Evolutionary conservation across 2,888 invertebrate genomes (phyloP).

Genomic region (Eueremaeus valkanovi): DNA sequence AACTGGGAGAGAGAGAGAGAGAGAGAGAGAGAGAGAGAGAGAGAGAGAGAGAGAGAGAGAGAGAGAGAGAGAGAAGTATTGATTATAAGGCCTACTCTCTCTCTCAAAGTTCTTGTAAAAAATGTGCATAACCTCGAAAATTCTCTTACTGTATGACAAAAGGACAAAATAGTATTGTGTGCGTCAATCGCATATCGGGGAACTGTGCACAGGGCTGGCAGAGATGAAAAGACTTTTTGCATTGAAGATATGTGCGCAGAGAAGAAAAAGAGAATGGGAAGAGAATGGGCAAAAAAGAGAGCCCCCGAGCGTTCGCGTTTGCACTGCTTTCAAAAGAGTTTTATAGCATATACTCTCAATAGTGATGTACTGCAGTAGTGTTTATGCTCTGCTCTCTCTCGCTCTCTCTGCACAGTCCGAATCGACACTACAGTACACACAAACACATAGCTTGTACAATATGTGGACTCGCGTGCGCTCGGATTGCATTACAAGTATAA

Average conservation of each 20-base stretch:
- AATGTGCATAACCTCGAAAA: conserved; percentile 26
- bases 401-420: not conserved
- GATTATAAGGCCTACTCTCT: not conserved
- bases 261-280: not conserved
- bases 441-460: conserved; percentile 14
- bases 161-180: conserved; percentile 31
- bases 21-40: not conserved
- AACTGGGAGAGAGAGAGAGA: not conserved
- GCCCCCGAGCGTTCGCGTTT: conserved; percentile 21
- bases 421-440: not conserved
- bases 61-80: not conserved
- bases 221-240: not conserved
- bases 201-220: conserved; percentile 5
- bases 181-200: conserved; percentile 27
- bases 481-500: conserved; percentile 28
- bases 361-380: no score
- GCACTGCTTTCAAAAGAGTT: conserved; percentile 27
- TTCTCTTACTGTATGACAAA: conserved; percentile 30
- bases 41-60: not conserved
- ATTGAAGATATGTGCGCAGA: conserved; percentile 24
- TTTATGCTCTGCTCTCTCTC: not conserved
- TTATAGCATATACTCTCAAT: not conserved
- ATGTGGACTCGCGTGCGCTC: conserved; percentile 18
- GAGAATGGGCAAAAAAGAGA: not conserved
- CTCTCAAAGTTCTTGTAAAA: conserved; percentile 1